Evolutionary conservation across 2,797 vertebrate species (phyloP).

Genomic region (Austrolebias charrua): DNA sequence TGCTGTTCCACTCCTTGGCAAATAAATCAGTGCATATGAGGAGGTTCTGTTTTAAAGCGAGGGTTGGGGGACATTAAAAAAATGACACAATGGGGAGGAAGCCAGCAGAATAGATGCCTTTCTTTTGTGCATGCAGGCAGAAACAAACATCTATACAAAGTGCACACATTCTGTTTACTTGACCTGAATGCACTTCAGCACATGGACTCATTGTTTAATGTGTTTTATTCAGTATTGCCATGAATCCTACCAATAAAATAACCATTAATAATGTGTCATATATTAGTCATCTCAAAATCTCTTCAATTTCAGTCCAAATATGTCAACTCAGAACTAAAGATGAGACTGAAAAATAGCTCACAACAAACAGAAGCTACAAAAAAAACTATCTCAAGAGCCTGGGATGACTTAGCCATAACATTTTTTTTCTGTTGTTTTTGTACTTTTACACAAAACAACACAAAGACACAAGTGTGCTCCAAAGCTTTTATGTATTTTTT

Average conservation of each 20-base stretch:
- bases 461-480: neutral
- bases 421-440: neutral
- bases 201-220: neutral
- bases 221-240: neutral
- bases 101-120: slow-evolving; percentile 12
- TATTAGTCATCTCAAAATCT: no score
- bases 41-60: slow-evolving; percentile 32
- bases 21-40: slow-evolving; percentile 62
- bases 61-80: slow-evolving; percentile 4
- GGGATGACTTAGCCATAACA: no score
- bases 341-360: neutral
- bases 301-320: slow-evolving; percentile 12
- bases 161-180: neutral
- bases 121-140: slow-evolving; percentile 9
- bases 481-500: neutral
- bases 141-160: slow-evolving; percentile 4
- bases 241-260: neutral
- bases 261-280: neutral
- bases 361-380: no score
- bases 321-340: slow-evolving; percentile 2
- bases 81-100: slow-evolving; percentile 25
- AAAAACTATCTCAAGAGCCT: no score
- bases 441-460: neutral
- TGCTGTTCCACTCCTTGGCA: slow-evolving; percentile 62
- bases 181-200: slow-evolving; percentile 6